Evolutionary conservation across 2,888 invertebrate genomes (phyloP), one percentile per base, ranked within the genome.

Genomic region (Buathra laborator): DNA sequence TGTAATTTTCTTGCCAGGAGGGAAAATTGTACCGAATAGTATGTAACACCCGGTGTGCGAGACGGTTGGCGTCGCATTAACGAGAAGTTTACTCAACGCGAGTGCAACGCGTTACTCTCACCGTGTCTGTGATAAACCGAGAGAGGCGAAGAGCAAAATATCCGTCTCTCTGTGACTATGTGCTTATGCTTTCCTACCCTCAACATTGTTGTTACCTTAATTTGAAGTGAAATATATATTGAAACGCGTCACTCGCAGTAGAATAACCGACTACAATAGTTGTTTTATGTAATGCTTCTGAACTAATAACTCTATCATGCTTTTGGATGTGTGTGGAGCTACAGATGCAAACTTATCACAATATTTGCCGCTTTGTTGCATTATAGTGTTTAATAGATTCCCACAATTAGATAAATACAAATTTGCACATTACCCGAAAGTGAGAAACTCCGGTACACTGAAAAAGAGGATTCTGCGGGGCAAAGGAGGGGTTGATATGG

Each of bases 1-100:
- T 71, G 70, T 80, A 71, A 71, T 77, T 81, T 77, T 78, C 67
- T 62, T 48, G 67, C 53, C 67, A 37, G 53, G 43, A 53, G 67
- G 37, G 51, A 74, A 79, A 62, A 78, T 77, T 79, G 67, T 78
- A 68, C 78, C 67, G 68, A 79, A 74, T 51, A 53, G 56, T 72
- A 77, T 67, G 64, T 70, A 53, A 37, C 59, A 48, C 43, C 56
- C 29, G 32, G 14, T 62, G 48, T 16, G 53, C 32, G 64, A 59
- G 12, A 44, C 43, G 53, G 46, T 64, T 59, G 70, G 44, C 76
- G 70, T 71, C 67, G 53, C 72, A 68, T 74, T 82, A 77, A 82
- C 72, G 78, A 59, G 68, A 74, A 62, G 51, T 83, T 78, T 83
- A 66, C 62, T 74, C 74, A 68, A 74, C 66, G 66, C 66, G 14